Evolutionary conservation across 2,113 vertebrate genomes (phyloP).

Genomic region (Aix galericulata): DNA sequence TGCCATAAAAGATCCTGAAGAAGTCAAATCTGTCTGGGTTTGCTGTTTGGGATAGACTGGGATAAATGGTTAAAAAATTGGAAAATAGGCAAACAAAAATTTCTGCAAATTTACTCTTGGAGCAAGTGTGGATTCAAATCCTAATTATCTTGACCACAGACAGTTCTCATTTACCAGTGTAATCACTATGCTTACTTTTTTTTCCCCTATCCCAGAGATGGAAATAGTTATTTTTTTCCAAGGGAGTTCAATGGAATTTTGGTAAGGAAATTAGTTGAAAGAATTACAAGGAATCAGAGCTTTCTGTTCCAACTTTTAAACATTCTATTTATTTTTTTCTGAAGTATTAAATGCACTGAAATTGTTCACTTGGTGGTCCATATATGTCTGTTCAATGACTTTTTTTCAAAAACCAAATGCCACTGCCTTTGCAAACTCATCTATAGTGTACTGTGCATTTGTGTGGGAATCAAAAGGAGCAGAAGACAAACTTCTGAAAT

Average conservation of each 20-base stretch:
- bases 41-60: neutral
- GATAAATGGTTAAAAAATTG: neutral
- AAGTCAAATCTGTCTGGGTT: neutral
- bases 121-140: neutral
- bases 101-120: neutral
- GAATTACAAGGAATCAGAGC: neutral
- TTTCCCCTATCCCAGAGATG: neutral
- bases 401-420: neutral
- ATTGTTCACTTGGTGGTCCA: neutral
- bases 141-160: neutral
- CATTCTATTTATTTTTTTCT: neutral
- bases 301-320: neutral
- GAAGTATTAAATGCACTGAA: neutral
- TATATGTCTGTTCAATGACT: neutral
- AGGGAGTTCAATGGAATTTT: neutral
- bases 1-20: neutral
- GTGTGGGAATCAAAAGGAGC: neutral
- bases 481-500: neutral
- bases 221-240: neutral
- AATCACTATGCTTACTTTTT: neutral
- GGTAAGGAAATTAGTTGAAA: neutral
- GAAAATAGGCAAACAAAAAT: neutral
- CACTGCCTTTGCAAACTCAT: neutral
- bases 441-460: neutral
- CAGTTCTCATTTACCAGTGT: neutral